Base-by-base conservation (phyloP, 1,140 invertebrate species). In the Danaus melanippus region DNA sequence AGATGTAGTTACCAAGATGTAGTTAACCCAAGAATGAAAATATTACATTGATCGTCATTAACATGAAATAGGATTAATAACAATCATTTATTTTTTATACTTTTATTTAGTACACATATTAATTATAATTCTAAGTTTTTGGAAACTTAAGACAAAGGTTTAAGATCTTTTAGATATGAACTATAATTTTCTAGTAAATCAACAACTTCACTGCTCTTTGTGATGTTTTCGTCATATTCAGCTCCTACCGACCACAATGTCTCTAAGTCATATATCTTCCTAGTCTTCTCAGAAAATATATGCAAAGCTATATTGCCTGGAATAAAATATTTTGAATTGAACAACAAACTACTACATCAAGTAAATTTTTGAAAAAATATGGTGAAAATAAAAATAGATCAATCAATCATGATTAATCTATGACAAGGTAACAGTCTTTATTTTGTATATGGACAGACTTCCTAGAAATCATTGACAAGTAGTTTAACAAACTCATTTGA, bases 291-390 rank as follows among this genome's bases (percentile, higher is more conserved):
- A 21, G 91, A 91, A 82, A 98, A 96, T 61, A 98, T 90, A 71
- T 98, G 96, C n/a, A 98, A 72, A 2, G 92, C 93, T 63, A 98
- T 97, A 75, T 98, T 97, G 51, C 93, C 93, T 94, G 73, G 39
- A 90, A 84, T 45, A 46, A 48, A 53, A 40, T 41, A 45, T 17
- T 42, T 44, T 21, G n/a, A 47, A 49, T 45, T 46, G 53, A 40
- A 43, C 9, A 11, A 17, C 39, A 47, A 15, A 12, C 9, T 15
- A 44, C 39, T 53, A 56, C 21, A 46, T 21, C 46, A 42, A 10
- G 17, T 17, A 55, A 9, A 55, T 46, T 77, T 4, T 44, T 32
- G 5, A 32, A 32, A 32, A 32, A 32, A 32, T 32, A 32, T 32
- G 7, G 21, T 32, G 6, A 32, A 32, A 32, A 32, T 32, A 0